Evolutionary conservation across 2,113 vertebrate species (phyloP), one percentile per base, ranked within the genome.

Genomic region (Alligator sinensis): DNA sequence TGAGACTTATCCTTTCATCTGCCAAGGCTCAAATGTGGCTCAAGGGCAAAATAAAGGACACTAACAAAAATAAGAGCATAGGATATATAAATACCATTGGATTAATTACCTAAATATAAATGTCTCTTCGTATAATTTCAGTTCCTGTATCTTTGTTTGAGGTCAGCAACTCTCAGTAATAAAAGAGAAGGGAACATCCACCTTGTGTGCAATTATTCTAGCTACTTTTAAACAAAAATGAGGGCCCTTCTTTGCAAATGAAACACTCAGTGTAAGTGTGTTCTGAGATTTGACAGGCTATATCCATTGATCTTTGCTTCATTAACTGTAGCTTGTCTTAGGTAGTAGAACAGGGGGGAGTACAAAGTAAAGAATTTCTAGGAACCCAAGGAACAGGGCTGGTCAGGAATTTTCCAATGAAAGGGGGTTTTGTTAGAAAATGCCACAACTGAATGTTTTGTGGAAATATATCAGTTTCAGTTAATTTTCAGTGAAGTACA

Each of bases 341-440:
- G 85, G 85, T 93, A 85, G 92, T 77, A 89, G 78, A 82, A 88
- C 12, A 64, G 62, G 78, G 91, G 47, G 78, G 91, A 92, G 19
- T 80, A 38, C 86, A 80, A 16, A 30, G 82, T 0, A 0, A 75
- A 5, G 58, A 86, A 77, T 80, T 88, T 86, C 78, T 82, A 91
- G 15, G 59, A 83, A 86, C 77, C 27, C 61, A 58, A 86, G 84
- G 81, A 94, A 86, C 61, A 86, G 79, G 84, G 88, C 38, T 47
- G 4, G 18, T 54, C 91, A 77, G 79, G 91, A 57, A 34, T 77
- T 91, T 77, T 91, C 81, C 82, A 92, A 81, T 59, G 34, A 90
- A 94, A 81, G 9, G 8, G 5, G 17, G 27, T 10, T 86, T 30
- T 13, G 21, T 85, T 30, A 91, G 54, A 93, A 93, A 81, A 88